These are phyloP conservation scores for Alentia gelatinosa DNA, from an alignment of 2,888 invertebrate genomes.

Conservation along the genomic window DNA sequence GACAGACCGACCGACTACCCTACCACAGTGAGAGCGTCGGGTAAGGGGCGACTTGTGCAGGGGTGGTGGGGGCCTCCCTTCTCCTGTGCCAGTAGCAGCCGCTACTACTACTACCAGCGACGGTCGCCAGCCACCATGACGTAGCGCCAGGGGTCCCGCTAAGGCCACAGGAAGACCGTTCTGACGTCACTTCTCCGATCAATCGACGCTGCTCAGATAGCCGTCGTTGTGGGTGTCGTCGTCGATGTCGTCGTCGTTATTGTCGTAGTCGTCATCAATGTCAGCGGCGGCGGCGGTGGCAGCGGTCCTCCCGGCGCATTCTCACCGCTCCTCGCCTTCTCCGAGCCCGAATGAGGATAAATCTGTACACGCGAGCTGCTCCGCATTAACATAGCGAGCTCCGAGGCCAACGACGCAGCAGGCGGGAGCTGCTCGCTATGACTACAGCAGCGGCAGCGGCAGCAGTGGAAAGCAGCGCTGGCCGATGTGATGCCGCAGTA, in stretches of 20 bases:
- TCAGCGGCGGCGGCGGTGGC: neutral
- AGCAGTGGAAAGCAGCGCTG: neutral
- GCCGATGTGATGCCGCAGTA: neutral
- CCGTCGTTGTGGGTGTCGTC: neutral
- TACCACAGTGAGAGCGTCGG: neutral
- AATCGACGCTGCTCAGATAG: neutral
- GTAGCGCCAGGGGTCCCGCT: neutral
- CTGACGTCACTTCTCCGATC: neutral
- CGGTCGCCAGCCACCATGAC: neutral
- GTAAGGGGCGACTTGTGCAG: neutral
- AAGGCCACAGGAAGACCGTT: neutral
- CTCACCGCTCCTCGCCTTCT: neutral
- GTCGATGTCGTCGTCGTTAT: neutral
- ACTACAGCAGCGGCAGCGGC: neutral
- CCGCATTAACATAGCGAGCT: slow-evolving; percentile 12
- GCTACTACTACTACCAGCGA: neutral
- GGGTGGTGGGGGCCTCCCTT: neutral
- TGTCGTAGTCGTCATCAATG: neutral
- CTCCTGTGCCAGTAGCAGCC: neutral
- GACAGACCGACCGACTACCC: neutral
- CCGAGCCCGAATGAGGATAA: neutral
- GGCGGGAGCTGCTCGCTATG: neutral
- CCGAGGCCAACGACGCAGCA: neutral
- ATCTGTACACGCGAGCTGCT: neutral
- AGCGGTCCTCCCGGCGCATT: neutral